Evolutionary conservation across 2,113 vertebrate species (phyloP).

Genomic region (Zosterops hypoxanthus): DNA sequence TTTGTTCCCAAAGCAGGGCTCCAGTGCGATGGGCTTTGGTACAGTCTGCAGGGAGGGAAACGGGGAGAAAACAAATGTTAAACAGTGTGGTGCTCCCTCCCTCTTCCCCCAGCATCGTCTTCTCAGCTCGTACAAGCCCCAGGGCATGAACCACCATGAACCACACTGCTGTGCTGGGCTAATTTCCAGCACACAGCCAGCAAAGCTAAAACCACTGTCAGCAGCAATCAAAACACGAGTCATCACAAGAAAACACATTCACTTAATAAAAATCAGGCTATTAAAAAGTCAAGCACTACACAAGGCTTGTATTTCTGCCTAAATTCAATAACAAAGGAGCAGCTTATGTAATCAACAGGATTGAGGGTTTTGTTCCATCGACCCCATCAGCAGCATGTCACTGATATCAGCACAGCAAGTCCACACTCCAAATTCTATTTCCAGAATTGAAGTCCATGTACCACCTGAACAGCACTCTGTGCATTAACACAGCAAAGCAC

Average conservation of each 20-base stretch:
- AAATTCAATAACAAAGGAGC: neutral
- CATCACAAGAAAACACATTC: neutral
- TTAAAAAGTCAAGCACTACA: neutral
- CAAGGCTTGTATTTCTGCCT: neutral
- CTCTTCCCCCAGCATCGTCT: neutral
- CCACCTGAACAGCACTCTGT: neutral
- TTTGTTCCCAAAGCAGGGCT: slow-evolving; percentile 97
- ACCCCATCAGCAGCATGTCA: neutral
- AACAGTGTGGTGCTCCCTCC: neutral
- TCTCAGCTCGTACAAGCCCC: neutral
- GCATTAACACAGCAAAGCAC: neutral
- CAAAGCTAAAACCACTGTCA: neutral
- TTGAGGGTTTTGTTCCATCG: accelerated
- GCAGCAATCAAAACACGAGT: neutral
- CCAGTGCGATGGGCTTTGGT: slow-evolving; percentile 96
- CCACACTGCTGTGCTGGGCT: neutral
- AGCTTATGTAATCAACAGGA: neutral
- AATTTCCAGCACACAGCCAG: neutral
- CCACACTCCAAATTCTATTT: accelerated
- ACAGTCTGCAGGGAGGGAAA: slow-evolving; percentile 78
- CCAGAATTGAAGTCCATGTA: neutral
- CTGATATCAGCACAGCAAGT: accelerated
- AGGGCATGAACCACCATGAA: neutral
- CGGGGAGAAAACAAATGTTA: neutral
- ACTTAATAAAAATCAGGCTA: neutral